Base-by-base conservation (phyloP, 1,140 invertebrate species). In the Macrotrachela quadricornifera region DNA sequence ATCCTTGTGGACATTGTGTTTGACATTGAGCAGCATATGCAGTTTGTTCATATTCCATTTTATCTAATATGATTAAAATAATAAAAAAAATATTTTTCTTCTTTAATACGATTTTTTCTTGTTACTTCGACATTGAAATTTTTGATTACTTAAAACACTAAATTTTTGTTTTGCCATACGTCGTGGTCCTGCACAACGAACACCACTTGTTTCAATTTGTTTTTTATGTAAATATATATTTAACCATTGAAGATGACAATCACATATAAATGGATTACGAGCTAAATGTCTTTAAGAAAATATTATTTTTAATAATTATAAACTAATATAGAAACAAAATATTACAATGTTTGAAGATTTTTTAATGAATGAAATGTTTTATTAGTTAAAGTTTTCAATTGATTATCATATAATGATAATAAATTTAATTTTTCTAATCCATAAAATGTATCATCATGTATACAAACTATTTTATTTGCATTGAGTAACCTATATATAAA, bases 381-480 rank as follows among this genome's bases (percentile, higher is more conserved):
- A 73, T 96, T 92, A 42, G 82, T 79, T 56, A 97, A 68, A 2
- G 86, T 85, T 68, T 87, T 80, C 59, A 97, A 95, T 63, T 91
- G 88, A 71, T 97, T 97, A 71, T 97, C 88, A 71, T 96, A 97
- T 4, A 97, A 71, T 14, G 91, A 96, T 78, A 99, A 71, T 58
- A 97, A 74, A 69, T 85, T 92, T 17, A 97, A 71, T 64, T 80
- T 88, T 59, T 80, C 77, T 18, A 97, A 73, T 73, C 92, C 88
- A 59, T 79, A 77, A 69, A 99, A 97, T 21, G 87, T 80, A 63
- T 95, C 88, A 62, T 80, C 82, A 49, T 86, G 74, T 53, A 99
- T 82, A 71, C 92, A 97, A 10, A 83, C 81, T 63, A 99, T 90
- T 71, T 88, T 84, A 71, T 99, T 99, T 18, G 90, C 88, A 71